phyloP scores from a whole-genome alignment of 2,113 vertebrate species.

The Empidonax traillii region DNA sequence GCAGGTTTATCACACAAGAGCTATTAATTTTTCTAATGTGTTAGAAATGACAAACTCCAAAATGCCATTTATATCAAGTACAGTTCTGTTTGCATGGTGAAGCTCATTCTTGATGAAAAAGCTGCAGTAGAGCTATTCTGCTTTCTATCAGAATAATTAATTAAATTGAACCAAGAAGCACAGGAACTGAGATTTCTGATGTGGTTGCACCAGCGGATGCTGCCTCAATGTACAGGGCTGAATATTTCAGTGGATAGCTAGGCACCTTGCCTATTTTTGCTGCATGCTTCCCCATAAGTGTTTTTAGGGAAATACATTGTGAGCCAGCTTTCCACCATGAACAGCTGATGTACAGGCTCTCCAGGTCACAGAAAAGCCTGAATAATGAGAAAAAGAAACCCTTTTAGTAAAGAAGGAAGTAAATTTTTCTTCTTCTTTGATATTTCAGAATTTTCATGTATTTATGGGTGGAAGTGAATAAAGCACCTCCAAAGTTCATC shows the following conservation, averaged over 20 bases:
- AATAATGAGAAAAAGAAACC: background rate
- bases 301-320: background rate
- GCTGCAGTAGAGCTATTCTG: background rate
- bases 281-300: background rate
- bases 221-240: background rate
- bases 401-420: background rate
- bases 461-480: background rate
- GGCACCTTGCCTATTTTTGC: background rate
- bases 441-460: background rate
- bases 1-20: background rate
- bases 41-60: conserved; percentile 4
- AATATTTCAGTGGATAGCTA: background rate
- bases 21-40: background rate
- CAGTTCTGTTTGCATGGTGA: background rate
- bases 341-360: background rate
- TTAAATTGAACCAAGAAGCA: background rate
- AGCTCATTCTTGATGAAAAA: background rate
- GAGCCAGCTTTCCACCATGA: background rate
- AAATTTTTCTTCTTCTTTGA: background rate
- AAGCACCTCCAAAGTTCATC: background rate
- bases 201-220: background rate
- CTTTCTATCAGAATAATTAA: background rate
- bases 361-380: background rate
- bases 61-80: background rate
- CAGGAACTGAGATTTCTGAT: background rate